phyloP scores from a whole-genome alignment of 2,888 invertebrate genomes.

The Malacosoma neustria region DNA sequence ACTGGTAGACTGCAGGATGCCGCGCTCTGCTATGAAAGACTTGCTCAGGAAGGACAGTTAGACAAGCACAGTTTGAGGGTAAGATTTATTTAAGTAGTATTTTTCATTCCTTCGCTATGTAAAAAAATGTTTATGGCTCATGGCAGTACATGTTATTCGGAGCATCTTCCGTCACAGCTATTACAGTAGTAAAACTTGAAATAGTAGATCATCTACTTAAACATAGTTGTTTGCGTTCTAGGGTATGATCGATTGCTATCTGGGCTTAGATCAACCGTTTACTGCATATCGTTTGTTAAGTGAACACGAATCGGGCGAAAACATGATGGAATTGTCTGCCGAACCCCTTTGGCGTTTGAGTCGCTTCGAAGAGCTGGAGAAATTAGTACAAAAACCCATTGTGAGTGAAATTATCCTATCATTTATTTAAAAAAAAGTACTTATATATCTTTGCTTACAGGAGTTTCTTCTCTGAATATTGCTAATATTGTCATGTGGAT shows the following conservation, averaged over 20 bases:
- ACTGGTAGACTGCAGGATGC: conserved; percentile 89
- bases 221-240: conserved; percentile 43
- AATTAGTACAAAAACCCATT: conserved; percentile 70
- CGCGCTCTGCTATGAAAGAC: conserved; percentile 89
- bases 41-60: conserved; percentile 76
- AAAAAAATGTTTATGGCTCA: no score
- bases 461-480: no score
- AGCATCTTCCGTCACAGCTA: no score
- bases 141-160: no score
- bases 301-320: conserved; percentile 75
- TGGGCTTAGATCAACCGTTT: conserved; percentile 90
- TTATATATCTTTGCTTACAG: no score
- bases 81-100: no score
- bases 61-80: conserved; percentile 64
- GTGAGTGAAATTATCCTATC: conserved; percentile 24
- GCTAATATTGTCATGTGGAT: no score
- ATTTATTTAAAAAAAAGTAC: no score
- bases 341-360: conserved; percentile 93
- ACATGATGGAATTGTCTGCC: conserved; percentile 78
- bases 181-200: no score
- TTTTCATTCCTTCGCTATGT: no score
- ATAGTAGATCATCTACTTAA: no score
- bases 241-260: conserved; percentile 90
- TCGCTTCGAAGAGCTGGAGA: conserved; percentile 85
- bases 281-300: conserved; percentile 84